Percentiles rank a stretch among this genome's conserved stretches.
phyloP scores from a whole-genome alignment of 2,888 invertebrate genomes.

The Colletes collaris region DNA sequence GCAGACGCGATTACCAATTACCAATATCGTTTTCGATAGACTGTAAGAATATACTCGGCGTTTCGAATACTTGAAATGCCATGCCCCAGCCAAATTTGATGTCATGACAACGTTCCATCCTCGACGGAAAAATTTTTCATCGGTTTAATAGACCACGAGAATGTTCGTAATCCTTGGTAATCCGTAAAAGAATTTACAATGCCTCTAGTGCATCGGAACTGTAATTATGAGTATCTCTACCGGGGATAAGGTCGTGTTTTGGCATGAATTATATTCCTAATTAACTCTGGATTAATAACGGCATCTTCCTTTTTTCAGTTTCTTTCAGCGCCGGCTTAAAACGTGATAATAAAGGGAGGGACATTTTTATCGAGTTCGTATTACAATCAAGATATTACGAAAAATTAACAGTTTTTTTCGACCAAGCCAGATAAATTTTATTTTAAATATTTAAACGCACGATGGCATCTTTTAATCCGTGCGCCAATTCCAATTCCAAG shows the following conservation, averaged over 20 bases:
- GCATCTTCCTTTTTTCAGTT: neutral
- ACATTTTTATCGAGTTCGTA: neutral
- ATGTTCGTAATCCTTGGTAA: neutral
- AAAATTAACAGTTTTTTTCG: too few species aligned
- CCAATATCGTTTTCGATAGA: too few species aligned
- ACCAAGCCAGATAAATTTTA: too few species aligned
- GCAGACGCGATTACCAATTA: neutral
- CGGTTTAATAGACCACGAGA: too few species aligned
- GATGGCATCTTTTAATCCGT: too few species aligned
- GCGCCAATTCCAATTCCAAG: too few species aligned
- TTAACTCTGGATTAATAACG: slow-evolving; percentile 33
- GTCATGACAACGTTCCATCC: too few species aligned
- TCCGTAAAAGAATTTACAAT: neutral
- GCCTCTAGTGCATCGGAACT: neutral
- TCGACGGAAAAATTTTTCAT: neutral
- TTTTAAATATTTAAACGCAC: too few species aligned
- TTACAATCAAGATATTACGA: neutral
- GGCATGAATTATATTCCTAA: slow-evolving; percentile 6
- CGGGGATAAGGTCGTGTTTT: neutral
- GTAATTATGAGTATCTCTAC: neutral
- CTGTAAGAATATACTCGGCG: too few species aligned
- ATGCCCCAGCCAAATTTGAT: too few species aligned
- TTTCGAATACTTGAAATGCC: too few species aligned
- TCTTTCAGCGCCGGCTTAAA: neutral
- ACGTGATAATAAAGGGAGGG: neutral